Conservation (phyloP, 1,140 invertebrate species). For the Gonatopus flavifemur region DNA sequence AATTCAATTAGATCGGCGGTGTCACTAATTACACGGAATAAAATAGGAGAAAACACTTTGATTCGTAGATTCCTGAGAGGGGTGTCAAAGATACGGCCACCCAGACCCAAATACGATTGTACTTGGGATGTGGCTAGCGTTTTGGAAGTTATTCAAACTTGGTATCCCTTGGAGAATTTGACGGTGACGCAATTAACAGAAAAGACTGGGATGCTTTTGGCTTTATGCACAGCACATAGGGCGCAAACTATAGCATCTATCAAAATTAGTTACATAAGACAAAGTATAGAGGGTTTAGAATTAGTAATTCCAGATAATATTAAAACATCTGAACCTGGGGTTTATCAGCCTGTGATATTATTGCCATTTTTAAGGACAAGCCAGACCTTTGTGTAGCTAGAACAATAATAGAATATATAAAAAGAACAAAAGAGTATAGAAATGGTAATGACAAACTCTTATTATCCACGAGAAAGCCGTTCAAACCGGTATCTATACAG, state of each 20-base stretch:
- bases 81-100: conserved; percentile 18
- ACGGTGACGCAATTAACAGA: conserved; percentile 21
- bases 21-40: conserved; percentile 8
- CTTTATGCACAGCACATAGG: conserved; percentile 24
- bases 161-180: conserved; percentile 4
- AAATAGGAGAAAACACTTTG: conserved; percentile 15
- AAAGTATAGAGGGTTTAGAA: neutral
- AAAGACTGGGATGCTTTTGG: conserved; percentile 23
- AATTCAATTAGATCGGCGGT: conserved; percentile 24
- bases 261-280: conserved; percentile 2
- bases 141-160: conserved; percentile 13
- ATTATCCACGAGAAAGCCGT: too few relatives aligned
- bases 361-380: too few relatives aligned
- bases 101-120: conserved; percentile 18
- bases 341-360: too few relatives aligned
- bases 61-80: conserved; percentile 25
- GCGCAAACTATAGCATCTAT: conserved; percentile 11
- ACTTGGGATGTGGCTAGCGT: conserved; percentile 22
- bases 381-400: too few relatives aligned
- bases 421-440: too few relatives aligned
- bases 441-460: too few relatives aligned
- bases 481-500: too few relatives aligned
- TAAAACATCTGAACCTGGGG: conserved; percentile 8
- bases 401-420: too few relatives aligned
- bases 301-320: conserved; percentile 10